Evolutionary conservation across 2,888 invertebrate species (phyloP), one percentile per base, ranked within the genome.

Genomic region (Troides oblongomaculatus): DNA sequence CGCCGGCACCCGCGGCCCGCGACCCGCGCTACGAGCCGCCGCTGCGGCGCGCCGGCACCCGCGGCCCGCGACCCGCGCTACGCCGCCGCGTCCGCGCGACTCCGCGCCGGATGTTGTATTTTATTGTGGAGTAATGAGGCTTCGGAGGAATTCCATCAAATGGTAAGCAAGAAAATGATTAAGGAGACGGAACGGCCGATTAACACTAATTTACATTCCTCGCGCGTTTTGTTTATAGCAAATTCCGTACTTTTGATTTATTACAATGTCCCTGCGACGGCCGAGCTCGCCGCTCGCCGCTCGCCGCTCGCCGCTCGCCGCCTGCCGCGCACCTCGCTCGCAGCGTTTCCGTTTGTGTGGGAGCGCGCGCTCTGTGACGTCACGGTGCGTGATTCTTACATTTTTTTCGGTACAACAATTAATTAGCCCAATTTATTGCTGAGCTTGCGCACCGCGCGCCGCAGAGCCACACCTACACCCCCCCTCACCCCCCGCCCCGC

Each of bases 21-120:
- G 71, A 70, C 74, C 73, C 76, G 60, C 60, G 76, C 83, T 82
- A 85, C 87, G 53, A 73, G 83, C 84, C 84, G 77, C 74, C 84
- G 77, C 74, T 82, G 83, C 82, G 82, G 77, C 72, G 25, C 74
- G 73, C 81, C 77, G 78, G 21, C 21, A 21, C 39, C n/a, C n/a
- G 76, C 77, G 78, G 65, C 76, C 76, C 71, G 76, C 73, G 71
- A 70, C 74, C 73, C 76, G 60, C 60, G 76, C 83, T 82, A 85
- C 87, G 53, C 3, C 6, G 17, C 53, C 18, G 50, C 14, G 50
- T 50, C 50, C 50, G 12, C 76, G 30, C 59, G 76, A 83, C 83
- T 85, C 87, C 3, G 4, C 30, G 30, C 30, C 30, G 30, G 30
- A 30, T 30, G 30, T 30, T 30, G 30, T 30, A 30, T 30, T 30